phyloP scores from a whole-genome alignment of 1,140 invertebrate species.

The Drosophila teissieri region DNA sequence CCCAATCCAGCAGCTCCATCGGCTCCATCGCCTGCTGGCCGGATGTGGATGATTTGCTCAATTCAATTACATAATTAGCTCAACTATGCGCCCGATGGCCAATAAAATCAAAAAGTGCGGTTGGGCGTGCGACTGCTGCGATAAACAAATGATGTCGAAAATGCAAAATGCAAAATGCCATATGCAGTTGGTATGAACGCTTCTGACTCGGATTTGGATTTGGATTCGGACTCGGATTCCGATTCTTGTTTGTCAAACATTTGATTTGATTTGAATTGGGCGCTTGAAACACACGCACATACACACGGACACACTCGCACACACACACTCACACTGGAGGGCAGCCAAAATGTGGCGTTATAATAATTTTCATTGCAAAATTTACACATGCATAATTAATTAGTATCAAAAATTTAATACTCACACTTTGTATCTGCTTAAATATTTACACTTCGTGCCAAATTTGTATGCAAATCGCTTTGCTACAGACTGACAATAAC shows the following conservation, averaged over 20 bases:
- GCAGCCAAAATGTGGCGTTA: slow-evolving; percentile 72
- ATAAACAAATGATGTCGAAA: neutral
- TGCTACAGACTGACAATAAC: slow-evolving; percentile 82
- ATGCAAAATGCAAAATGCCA: neutral
- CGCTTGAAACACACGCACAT: neutral
- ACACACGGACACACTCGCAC: neutral
- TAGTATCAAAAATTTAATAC: slow-evolving; percentile 84
- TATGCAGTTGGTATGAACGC: neutral
- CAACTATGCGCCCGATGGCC: slow-evolving; percentile 28
- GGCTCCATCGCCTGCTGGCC: neutral
- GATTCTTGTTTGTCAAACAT: slow-evolving; percentile 53
- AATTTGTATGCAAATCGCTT: slow-evolving; percentile 84
- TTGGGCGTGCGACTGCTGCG: neutral
- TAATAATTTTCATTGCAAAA: slow-evolving; percentile 82
- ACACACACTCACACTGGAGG: slow-evolving; percentile 5
- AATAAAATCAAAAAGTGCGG: slow-evolving; percentile 16
- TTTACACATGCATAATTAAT: slow-evolving; percentile 84
- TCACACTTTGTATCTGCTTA: slow-evolving; percentile 83
- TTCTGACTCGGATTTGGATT: neutral
- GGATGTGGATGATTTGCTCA: neutral
- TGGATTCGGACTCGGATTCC: slow-evolving; percentile 3
- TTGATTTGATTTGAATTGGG: slow-evolving; percentile 45
- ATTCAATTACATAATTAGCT: slow-evolving; percentile 70
- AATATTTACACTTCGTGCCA: slow-evolving; percentile 84
- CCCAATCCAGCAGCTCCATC: neutral